Evolutionary conservation across 2,797 vertebrate genomes (phyloP).

Genomic region (Salarias fasciatus): DNA sequence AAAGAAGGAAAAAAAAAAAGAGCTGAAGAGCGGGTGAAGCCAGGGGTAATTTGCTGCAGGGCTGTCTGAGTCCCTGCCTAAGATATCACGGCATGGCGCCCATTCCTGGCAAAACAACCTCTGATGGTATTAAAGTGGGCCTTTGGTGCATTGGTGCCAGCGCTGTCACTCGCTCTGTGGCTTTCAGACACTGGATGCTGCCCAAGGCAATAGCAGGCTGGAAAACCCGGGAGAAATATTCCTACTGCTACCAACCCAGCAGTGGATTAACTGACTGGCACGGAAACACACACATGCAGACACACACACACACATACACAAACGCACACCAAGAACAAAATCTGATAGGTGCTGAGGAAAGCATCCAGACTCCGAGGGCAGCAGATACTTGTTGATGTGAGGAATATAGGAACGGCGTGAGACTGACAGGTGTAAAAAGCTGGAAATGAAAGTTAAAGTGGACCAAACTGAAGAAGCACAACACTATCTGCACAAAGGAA

Average conservation of each 20-base stretch:
- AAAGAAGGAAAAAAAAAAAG: constrained; percentile 11
- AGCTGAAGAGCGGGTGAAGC: constrained; percentile 24
- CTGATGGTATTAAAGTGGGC: constrained; percentile 70
- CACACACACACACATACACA: constrained; percentile 58
- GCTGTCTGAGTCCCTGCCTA: constrained; percentile 59
- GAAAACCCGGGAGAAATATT: constrained; percentile 46
- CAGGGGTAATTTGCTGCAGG: constrained; percentile 47
- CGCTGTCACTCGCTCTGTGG: constrained; percentile 12
- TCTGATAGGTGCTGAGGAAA: constrained; percentile 59
- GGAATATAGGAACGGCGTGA: constrained; percentile 42
- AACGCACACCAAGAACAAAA: constrained; percentile 23
- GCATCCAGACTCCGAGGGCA: constrained; percentile 47
- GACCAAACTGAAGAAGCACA: too few relatives aligned
- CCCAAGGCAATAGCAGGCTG: constrained; percentile 38
- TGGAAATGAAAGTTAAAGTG: constrained; percentile 5
- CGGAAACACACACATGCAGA: constrained; percentile 17
- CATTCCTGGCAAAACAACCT: constrained; percentile 44
- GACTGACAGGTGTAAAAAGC: constrained; percentile 50
- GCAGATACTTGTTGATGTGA: constrained; percentile 51
- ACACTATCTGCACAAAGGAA: neutral
- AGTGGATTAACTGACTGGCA: constrained; percentile 56
- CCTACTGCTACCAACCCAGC: constrained; percentile 47
- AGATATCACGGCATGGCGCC: constrained; percentile 59
- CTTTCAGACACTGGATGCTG: constrained; percentile 50
- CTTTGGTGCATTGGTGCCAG: constrained; percentile 47